Percentiles rank a stretch among this genome's conserved stretches.
Evolutionary conservation across 2,797 vertebrate species (phyloP).

Genomic region (Xiphophorus birchmanni): DNA sequence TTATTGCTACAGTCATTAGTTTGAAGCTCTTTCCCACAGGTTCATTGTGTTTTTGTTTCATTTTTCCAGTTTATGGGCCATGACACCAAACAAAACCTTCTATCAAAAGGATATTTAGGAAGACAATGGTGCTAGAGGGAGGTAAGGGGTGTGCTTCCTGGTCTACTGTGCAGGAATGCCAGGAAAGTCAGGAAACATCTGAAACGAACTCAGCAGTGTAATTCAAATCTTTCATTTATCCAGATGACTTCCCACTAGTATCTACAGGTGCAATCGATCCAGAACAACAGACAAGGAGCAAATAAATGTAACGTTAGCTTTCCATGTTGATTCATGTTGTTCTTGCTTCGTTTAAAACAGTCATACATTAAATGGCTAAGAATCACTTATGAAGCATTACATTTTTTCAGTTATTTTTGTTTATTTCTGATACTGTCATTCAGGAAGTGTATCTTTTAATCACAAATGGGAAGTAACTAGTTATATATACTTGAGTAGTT

Average conservation of each 20-base stretch:
- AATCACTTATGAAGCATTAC: neutral
- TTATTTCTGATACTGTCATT: neutral
- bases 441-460: neutral
- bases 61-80: neutral
- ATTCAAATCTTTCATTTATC: neutral
- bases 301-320: neutral
- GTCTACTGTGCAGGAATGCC: constrained; percentile 14
- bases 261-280: constrained; percentile 8
- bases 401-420: neutral
- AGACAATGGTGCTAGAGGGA: constrained; percentile 15
- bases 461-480: neutral
- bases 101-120: constrained; percentile 15
- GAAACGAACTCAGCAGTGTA: constrained; percentile 8
- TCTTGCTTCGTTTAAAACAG: neutral
- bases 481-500: neutral
- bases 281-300: neutral
- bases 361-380: neutral
- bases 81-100: constrained; percentile 5
- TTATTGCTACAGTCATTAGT: neutral
- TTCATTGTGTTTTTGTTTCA: constrained; percentile 16
- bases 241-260: neutral
- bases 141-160: constrained; percentile 10
- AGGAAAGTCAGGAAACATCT: constrained; percentile 22
- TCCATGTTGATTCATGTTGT: neutral
- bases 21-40: neutral